Evolutionary conservation across 2,888 invertebrate species (phyloP), one percentile per base, ranked within the genome.

Genomic region (Kryphioiulus occultus): DNA sequence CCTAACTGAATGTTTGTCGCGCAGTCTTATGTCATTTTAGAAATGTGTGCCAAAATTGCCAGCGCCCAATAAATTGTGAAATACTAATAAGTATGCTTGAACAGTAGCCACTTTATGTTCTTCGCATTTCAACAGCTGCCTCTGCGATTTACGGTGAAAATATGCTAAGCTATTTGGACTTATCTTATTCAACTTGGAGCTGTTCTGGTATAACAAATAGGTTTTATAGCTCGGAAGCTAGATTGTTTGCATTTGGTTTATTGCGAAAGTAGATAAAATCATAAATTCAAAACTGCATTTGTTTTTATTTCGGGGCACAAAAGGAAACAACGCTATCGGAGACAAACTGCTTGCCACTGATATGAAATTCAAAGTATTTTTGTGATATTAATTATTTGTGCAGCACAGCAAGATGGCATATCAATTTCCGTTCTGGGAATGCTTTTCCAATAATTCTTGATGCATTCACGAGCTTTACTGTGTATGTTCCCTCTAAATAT

Each of bases 71-170:
- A 68, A 68, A 68, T 68, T 68, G 68, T 26, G 68, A 68, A 68
- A 68, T 68, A 68, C 68, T 68, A 68, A 68, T 68, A 68, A 68
- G 68, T 68, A 68, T 68, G 68, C 68, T 68, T 68, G 68, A 68
- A 68, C 68, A 68, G 68, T 68, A 68, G 26, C 10, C 68, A 68
- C 68, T 68, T 68, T 68, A 68, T 68, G 68, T 68, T 68, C 68
- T 26, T 68, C 68, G 26, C 68, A 26, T 68, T 68, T 68, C 68
- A 68, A 68, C 68, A 68, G n/a, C 68, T 68, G 68, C 68, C 68
- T 68, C 68, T n/a, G n/a, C 68, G n/a, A 68, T 68, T 68, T 68
- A 68, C 68, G 68, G 5, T 68, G 68, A 68, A 68, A 68, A 68
- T 68, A 68, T 68, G 68, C 26, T 68, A 68, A 68, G 68, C 68